Evolutionary conservation across 2,113 vertebrate species (phyloP), one percentile per base, ranked within the genome.

Genomic region (Mobula hypostoma): DNA sequence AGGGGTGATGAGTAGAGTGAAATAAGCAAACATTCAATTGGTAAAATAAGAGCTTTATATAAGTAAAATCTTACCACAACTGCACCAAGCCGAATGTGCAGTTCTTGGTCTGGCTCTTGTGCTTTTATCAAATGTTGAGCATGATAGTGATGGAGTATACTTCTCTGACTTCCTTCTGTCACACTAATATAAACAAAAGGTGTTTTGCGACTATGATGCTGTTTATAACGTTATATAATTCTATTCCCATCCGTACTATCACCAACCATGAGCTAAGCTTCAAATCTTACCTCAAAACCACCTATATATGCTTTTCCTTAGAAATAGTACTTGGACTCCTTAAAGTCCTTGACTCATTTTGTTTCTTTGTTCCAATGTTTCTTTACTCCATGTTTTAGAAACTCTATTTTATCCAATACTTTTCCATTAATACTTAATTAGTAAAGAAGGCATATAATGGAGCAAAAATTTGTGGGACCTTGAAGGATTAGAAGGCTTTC

Each of bases 151-250:
- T 56, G 91, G 56, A 70, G 68, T 14, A 56, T 74, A 6, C 36
- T 56, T 93, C 91, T 76, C 91, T 15, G 36, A 74, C 11, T 14
- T 24, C 72, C 36, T 48, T 93, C 70, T 93, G 36, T 93, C 91
- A 93, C 91, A 27, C 91, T 93, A 74, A 72, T 29, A 93, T 48
- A 93, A 48, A 24, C 68, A 74, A 93, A 93, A 93, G 24, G 6
- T 48, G 36, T 12, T 74, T 74, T 74, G 11, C 24, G 27, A 76
- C 48, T 76, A 74, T 68, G 74, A 48, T 74, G 70, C 9, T 92
- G 63, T 70, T 70, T 70, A 70, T 15, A 70, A 70, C 17, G 11
- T 70, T 70, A 70, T 17, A 4, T 74, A 11, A 74, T 74, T 24
- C 72, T 74, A 74, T 74, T 19, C 72, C 21, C 19, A 74, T 19